Evolutionary conservation across 2,797 vertebrate species (phyloP).

Genomic region (Melanotaenia maccullochi): DNA sequence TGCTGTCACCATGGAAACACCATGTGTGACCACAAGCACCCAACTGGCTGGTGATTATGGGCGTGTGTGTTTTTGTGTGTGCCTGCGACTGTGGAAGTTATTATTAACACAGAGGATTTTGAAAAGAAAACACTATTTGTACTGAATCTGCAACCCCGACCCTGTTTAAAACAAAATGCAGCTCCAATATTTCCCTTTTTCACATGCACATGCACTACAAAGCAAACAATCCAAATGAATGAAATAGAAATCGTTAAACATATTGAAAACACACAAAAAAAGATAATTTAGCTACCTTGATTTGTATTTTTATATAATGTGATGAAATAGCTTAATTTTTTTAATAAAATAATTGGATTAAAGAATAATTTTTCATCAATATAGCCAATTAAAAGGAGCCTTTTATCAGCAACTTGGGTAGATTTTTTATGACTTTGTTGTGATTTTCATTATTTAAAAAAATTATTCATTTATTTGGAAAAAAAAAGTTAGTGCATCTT

Average conservation of each 20-base stretch:
- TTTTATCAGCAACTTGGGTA: neutral
- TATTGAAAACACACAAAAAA: neutral
- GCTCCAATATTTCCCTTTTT: conserved; percentile 3
- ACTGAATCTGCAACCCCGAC: conserved; percentile 18
- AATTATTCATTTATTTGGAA: neutral
- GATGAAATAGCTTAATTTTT: neutral
- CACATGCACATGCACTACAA: conserved; percentile 4
- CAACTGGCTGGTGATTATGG: conserved; percentile 38
- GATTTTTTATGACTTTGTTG: neutral
- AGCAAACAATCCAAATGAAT: conserved; percentile 4
- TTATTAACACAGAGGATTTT: conserved; percentile 39
- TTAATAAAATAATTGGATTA: neutral
- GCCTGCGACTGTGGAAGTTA: conserved; percentile 20
- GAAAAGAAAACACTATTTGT: conserved; percentile 39
- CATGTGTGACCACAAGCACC: conserved; percentile 47
- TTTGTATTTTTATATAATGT: neutral
- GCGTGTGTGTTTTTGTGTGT: conserved; percentile 21
- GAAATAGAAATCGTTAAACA: conserved; percentile 2
- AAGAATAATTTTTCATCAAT: neutral
- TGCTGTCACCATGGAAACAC: conserved; percentile 69
- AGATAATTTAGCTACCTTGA: neutral
- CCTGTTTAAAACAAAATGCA: conserved; percentile 19
- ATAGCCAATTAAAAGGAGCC: too few relatives aligned
- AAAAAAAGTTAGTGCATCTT: neutral
- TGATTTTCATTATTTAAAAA: neutral